Evolutionary conservation across 2,797 vertebrate species (phyloP).

Genomic region (Pangasius macronema): DNA sequence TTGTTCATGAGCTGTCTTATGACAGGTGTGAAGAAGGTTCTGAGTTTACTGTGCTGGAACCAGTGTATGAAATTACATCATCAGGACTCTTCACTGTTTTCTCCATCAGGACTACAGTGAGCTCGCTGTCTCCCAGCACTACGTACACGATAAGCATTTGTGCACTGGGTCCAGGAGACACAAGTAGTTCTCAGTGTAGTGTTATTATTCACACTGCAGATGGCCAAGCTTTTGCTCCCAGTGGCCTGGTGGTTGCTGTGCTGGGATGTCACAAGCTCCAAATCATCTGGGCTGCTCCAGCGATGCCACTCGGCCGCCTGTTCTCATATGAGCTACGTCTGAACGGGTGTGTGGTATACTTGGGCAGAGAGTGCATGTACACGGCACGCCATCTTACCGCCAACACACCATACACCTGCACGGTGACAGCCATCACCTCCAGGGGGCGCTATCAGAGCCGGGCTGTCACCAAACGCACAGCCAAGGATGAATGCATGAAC

Average conservation of each 20-base stretch:
- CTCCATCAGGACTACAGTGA: slow-evolving; percentile 53
- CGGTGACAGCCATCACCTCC: slow-evolving; percentile 64
- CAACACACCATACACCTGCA: slow-evolving; percentile 62
- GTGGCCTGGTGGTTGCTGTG: slow-evolving; percentile 52
- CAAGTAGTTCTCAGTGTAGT: slow-evolving; percentile 42
- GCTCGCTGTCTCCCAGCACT: slow-evolving; percentile 55
- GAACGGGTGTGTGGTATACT: slow-evolving; percentile 60
- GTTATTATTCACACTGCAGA: slow-evolving; percentile 52
- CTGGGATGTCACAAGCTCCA: slow-evolving; percentile 63
- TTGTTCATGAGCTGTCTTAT: too few relatives aligned
- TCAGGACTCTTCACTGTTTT: background rate
- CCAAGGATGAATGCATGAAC: slow-evolving; percentile 56
- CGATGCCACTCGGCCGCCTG: slow-evolving; percentile 56
- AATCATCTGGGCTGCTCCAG: slow-evolving; percentile 61
- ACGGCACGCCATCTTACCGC: slow-evolving; percentile 55
- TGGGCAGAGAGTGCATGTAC: slow-evolving; percentile 58
- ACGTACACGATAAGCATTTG: slow-evolving; percentile 57
- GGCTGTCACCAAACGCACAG: slow-evolving; percentile 61
- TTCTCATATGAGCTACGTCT: slow-evolving; percentile 67
- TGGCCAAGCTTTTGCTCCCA: slow-evolving; percentile 59
- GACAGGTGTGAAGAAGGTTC: background rate
- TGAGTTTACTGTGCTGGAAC: background rate
- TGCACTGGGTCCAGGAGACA: slow-evolving; percentile 51
- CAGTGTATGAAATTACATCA: background rate
- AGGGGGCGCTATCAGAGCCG: slow-evolving; percentile 63